Evolutionary conservation across 2,888 invertebrate genomes (phyloP).

Genomic region (Neoscelio sp.): DNA sequence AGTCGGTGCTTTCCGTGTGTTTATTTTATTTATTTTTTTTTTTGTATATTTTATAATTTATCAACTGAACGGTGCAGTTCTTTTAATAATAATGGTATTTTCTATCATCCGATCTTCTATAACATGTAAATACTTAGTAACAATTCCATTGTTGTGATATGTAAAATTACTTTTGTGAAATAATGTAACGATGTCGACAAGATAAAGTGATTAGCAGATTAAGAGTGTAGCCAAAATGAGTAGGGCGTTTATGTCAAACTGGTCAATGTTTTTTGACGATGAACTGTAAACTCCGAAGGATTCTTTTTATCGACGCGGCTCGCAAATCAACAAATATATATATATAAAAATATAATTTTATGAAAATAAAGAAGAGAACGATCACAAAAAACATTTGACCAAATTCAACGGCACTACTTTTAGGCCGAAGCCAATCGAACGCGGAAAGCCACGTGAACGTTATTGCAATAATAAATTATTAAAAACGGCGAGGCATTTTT

Average conservation of each 20-base stretch:
- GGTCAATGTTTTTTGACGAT: slow-evolving; percentile 44
- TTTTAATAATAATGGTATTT: too few species aligned
- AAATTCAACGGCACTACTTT: slow-evolving; percentile 44
- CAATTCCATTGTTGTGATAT: slow-evolving; percentile 66
- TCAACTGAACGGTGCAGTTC: too few species aligned
- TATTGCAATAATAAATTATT: slow-evolving; percentile 50
- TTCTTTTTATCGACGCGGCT: too few species aligned
- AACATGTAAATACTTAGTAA: slow-evolving; percentile 57
- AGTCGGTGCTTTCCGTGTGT: too few species aligned
- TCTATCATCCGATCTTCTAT: slow-evolving; percentile 23
- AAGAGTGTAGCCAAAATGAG: slow-evolving; percentile 35
- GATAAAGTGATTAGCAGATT: slow-evolving; percentile 53
- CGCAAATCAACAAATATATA: too few species aligned
- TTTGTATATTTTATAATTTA: too few species aligned
- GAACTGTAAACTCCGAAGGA: neutral
- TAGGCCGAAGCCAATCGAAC: slow-evolving; percentile 20
- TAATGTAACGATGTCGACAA: slow-evolving; percentile 41
- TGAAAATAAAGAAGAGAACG: neutral
- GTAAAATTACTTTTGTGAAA: slow-evolving; percentile 60
- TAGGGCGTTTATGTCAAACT: slow-evolving; percentile 18
- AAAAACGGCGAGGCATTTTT: slow-evolving; percentile 8
- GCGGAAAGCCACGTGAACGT: slow-evolving; percentile 12
- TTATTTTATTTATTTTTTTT: too few species aligned
- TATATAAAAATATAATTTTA: too few species aligned
- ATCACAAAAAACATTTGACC: slow-evolving; percentile 40